A percentile compares a stretch with the other conserved stretches of the same genome.
Conservation (phyloP, 2,797 vertebrate genomes). For the Steatocranus sp. region DNA sequence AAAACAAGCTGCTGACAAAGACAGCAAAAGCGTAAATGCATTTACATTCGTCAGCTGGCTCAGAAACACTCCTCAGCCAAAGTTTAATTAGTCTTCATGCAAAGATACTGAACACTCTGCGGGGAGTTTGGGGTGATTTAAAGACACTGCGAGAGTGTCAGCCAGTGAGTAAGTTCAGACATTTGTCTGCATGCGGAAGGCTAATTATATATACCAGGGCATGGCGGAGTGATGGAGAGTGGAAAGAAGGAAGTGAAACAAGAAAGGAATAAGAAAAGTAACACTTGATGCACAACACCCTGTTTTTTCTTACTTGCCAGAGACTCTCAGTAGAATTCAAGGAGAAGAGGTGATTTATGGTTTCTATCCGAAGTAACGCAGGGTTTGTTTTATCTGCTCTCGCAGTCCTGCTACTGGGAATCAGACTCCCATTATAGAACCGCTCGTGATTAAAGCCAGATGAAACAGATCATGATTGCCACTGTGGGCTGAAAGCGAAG, state of each 20-base stretch:
- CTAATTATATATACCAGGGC: conserved; percentile 5
- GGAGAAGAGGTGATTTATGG: conserved; percentile 44
- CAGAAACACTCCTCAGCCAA: neutral
- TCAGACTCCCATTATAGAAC: conserved; percentile 32
- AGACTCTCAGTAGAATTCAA: conserved; percentile 12
- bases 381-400: conserved; percentile 36
- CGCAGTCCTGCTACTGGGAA: conserved; percentile 20
- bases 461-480: conserved; percentile 28
- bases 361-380: conserved; percentile 31
- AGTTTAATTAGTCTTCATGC: conserved; percentile 7
- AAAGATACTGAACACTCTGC: neutral
- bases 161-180: neutral
- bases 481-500: neutral
- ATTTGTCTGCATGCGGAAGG: neutral
- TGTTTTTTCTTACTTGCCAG: neutral
- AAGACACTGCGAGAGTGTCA: neutral
- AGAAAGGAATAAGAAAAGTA: neutral
- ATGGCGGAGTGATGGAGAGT: neutral
- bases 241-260: neutral
- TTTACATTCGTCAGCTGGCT: neutral
- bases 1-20: neutral
- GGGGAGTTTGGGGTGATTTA: neutral
- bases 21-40: neutral
- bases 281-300: conserved; percentile 10
- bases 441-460: conserved; percentile 41